phyloP scores from a whole-genome alignment of 2,797 vertebrate genomes.

The Danio choprae region DNA sequence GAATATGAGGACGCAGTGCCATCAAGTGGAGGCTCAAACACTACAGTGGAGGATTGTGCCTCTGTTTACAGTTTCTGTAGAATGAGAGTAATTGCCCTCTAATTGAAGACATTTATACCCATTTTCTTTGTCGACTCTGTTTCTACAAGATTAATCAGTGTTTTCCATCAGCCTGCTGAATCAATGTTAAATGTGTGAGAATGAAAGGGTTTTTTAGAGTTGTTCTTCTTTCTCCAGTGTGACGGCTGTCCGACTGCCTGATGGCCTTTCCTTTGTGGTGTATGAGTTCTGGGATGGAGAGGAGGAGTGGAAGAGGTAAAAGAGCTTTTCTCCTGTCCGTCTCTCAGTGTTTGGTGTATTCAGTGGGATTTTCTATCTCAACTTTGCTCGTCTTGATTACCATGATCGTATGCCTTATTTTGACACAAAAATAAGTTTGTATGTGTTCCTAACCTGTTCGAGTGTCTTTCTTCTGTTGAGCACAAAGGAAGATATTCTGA shows the following conservation, averaged over 20 bases:
- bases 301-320: conserved; percentile 94
- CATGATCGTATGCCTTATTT: not conserved
- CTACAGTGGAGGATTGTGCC: conserved; percentile 1
- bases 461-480: no score
- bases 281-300: conserved; percentile 98
- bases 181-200: not conserved
- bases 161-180: conserved; percentile 1
- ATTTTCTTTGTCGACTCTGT: conserved; percentile 12
- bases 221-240: conserved; percentile 73
- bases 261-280: conserved; percentile 91
- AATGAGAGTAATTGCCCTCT: not conserved
- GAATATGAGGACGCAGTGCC: conserved; percentile 44
- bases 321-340: not conserved
- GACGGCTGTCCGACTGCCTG: conserved; percentile 88
- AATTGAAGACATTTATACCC: not conserved
- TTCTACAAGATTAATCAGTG: not conserved
- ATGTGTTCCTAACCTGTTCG: no score
- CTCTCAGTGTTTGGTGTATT: not conserved
- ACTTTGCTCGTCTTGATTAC: not conserved
- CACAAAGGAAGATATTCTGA: no score
- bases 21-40: conserved; percentile 54
- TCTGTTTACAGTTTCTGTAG: not conserved
- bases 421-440: not conserved
- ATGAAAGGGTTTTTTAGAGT: not conserved
- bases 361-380: not conserved